Base-by-base conservation (phyloP, 2,888 invertebrate genomes). In the Sturmia bella region DNA sequence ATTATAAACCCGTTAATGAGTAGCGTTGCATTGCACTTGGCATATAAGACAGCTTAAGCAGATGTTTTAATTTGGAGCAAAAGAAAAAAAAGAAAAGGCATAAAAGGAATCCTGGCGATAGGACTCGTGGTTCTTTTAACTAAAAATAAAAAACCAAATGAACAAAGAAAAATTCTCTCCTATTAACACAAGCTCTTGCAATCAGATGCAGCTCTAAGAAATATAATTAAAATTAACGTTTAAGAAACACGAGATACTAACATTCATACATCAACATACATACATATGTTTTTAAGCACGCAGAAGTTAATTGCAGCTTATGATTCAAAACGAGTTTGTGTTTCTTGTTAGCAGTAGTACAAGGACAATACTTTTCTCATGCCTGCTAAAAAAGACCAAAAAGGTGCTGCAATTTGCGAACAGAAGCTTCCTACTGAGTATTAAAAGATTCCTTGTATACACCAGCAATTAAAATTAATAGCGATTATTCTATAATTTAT, bases 191-290 rank as follows among this genome's bases (percentile, higher is more conserved):
- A 21, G 41, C 50, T 39, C 54, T 73, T 61, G 17, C 19, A 66
- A 61, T 48, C 66, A 73, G 54, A 39, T 21, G 41, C 50, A 59
- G 52, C 52, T 64, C 50, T 50, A 37, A 63, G 48, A 24, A 50
- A 64, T 72, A 66, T 77, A 78, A 78, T 72, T 78, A 41, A 56
- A 74, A 80, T 74, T 68, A 79, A 68, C 50, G 56, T 54, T 57
- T 5, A 50, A 69, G 59, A 45, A 75, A 59, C 59, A 52, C 52
- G 13, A 74, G 21, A 39, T 37, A 48, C 13, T 48, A 27, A 37
- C 19, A 9, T 39, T 24, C 50, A 17, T n/a, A 15, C n/a, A 32
- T 27, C 13, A 12, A 72, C 24, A 11, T 32, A 19, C n/a, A 19
- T 6, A 15, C 5, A 27, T 32, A 50, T 12, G 37, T 21, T 48